Evolutionary conservation across 2,113 vertebrate species (phyloP), one percentile per base, ranked within the genome.

Genomic region (Aspidoscelis tigris): DNA sequence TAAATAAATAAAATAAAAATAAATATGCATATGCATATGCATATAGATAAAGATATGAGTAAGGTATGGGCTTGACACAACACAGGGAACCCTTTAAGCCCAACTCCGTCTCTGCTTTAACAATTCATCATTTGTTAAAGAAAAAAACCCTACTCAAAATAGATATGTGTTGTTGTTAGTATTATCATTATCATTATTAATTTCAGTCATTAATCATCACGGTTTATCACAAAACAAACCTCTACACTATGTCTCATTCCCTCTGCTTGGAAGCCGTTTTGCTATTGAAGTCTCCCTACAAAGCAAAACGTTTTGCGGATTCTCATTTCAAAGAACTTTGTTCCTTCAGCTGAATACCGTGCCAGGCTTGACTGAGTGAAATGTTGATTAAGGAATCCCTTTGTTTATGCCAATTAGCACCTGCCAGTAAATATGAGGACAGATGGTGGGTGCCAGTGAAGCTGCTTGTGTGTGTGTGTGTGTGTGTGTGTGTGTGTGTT

Each of bases 381-480:
- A 87, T 84, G 24, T 95, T 94, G 94, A 94, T 90, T 94, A 70
- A 85, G 69, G 86, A 80, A 58, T 78, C 64, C 72, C 84, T 93
- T 94, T 84, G 87, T 85, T 82, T 55, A 12, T 88, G 87, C 92
- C 91, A 95, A 92, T 94, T 95, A 95, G 87, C 92, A 93, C 90
- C 89, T 95, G 80, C 77, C 73, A 88, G 44, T 24, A 87, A 93
- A 84, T 90, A 91, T 66, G 92, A 83, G 92, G 90, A 87, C 86
- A 88, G 86, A 90, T 83, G 87, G 88, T 81, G 76, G 83, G 86
- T 83, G 65, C 79, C 87, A 94, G 65, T 39, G 41, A 70, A 82
- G 84, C 78, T 55, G 16, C 9, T n/a, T 16, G 66, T 12, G 33
- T 33, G 33, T 33, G 33, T 33, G 33, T 33, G 58, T 14, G 83